Evolutionary conservation across 2,113 vertebrate genomes (phyloP).

Genomic region (Rhea americana): DNA sequence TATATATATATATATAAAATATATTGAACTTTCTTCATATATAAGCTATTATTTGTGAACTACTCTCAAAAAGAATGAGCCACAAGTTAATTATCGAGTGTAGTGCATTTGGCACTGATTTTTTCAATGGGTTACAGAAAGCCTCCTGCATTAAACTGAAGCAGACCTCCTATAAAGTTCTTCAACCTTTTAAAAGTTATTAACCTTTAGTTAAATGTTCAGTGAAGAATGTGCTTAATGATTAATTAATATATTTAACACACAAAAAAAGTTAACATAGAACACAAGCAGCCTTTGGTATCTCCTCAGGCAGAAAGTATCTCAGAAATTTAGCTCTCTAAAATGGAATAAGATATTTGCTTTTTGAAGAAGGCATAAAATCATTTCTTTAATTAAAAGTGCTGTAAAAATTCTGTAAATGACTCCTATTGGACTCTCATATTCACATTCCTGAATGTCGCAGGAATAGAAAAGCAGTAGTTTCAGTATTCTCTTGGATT

Average conservation of each 20-base stretch:
- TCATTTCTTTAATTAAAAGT: neutral
- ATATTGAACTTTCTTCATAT: neutral
- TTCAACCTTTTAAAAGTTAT: constrained; percentile 2
- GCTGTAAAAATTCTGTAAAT: neutral
- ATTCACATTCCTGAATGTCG: neutral
- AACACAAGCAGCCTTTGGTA: neutral
- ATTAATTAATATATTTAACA: constrained; percentile 40
- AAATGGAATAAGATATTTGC: neutral
- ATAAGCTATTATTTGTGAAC: neutral
- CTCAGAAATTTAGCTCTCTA: neutral
- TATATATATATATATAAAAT: neutral
- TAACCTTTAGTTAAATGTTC: constrained; percentile 30
- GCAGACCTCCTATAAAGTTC: neutral
- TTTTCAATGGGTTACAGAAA: neutral
- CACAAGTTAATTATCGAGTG: neutral
- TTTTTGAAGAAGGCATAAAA: neutral
- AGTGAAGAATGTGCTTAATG: constrained; percentile 32
- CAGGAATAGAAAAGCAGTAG: neutral
- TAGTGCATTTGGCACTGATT: neutral
- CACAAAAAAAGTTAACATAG: neutral
- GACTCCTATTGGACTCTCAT: neutral
- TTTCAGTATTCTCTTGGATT: neutral
- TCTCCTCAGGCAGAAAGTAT: neutral
- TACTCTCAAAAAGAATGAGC: neutral
- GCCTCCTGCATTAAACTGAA: neutral